Base-by-base conservation (phyloP, 2,113 vertebrate species). In the Thalassarche chlororhynchos region DNA sequence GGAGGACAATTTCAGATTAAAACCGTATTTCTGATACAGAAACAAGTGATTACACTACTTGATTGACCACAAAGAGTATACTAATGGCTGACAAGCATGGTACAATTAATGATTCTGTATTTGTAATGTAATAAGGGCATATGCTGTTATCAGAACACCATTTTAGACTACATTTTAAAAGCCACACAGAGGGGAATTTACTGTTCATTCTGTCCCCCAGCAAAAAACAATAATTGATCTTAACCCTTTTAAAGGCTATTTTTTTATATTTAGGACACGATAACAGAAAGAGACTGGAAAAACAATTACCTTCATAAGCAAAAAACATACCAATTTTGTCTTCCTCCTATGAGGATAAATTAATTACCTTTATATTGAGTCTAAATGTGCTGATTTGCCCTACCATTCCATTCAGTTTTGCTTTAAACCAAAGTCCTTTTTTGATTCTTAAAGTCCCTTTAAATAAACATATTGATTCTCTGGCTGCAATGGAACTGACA, bases 381-480 rank as follows among this genome's bases (percentile, higher is more conserved):
- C 69, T 66, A 90, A 91, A 81, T 44, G 44, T 3, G 6, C 52
- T 84, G 55, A 82, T 97, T 86, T 97, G 26, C 12, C 40, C 46
- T 75, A 96, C 82, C 29, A 79, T 75, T 89, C 75, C 44, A 72
- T 89, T 94, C 95, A 94, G 54, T 97, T 98, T 97, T 98, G 95
- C 74, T 97, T 97, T 94, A 97, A 98, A 97, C 84, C 70, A 94
- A 98, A 98, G 97, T 96, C 84, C 94, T 96, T 98, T 97, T 98
- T 97, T 98, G 97, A 98, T 98, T 98, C 96, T 98, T 98, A 96
- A 98, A 98, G 98, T 98, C 98, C 98, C 98, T 98, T 99, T 98
- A 99, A 98, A 98, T 98, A 98, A 99, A 98, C 92, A 98, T 97
- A 99, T 98, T 98, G 99, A 99, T 98, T 98, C 95, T 84, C 86